Percentiles rank a stretch among this genome's conserved stretches.
These are phyloP conservation scores for Molossus molossus DNA, from an alignment of 2,797 vertebrate species.

Conservation along the genomic window DNA sequence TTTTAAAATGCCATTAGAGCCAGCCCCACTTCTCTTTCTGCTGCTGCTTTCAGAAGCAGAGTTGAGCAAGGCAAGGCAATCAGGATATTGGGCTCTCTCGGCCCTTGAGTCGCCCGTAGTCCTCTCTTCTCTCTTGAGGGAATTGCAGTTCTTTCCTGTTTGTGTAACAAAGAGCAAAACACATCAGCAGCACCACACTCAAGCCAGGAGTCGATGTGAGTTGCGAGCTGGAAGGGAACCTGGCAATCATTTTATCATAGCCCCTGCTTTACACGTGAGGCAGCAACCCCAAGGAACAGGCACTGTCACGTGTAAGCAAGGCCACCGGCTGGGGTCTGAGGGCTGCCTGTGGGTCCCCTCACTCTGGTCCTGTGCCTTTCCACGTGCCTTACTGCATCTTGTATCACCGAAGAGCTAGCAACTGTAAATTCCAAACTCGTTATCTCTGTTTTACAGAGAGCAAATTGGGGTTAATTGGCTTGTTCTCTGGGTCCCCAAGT, in stretches of 20 bases:
- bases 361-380: background rate
- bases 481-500: slow-evolving; percentile 25
- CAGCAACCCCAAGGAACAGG: background rate
- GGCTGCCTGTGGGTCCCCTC: background rate
- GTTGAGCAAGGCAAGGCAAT: background rate
- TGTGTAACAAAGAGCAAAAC: background rate
- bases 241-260: background rate
- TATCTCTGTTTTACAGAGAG: slow-evolving; percentile 31
- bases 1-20: slow-evolving; percentile 57
- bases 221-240: background rate
- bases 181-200: background rate
- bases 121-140: background rate
- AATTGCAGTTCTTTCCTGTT: slow-evolving; percentile 7
- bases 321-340: background rate
- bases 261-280: background rate
- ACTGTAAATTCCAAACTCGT: slow-evolving; percentile 10
- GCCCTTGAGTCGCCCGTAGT: background rate
- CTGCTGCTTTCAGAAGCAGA: background rate
- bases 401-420: background rate
- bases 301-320: background rate
- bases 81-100: background rate
- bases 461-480: slow-evolving; percentile 63
- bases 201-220: background rate
- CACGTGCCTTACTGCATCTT: background rate
- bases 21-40: background rate